Base-by-base conservation (phyloP, 2,797 vertebrate genomes). In the Sebastes cheni region DNA sequence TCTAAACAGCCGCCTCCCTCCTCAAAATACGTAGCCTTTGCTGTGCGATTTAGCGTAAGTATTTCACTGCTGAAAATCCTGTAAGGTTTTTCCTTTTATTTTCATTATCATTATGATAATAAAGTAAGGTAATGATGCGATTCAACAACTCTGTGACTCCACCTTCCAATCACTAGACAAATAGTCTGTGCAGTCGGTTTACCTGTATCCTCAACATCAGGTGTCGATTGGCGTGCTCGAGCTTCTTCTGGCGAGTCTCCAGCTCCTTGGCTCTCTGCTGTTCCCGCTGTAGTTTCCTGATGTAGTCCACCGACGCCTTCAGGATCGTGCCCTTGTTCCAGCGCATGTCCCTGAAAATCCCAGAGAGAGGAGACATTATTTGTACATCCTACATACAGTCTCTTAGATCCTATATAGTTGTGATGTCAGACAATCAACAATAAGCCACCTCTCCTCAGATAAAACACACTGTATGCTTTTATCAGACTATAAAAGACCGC, bases 271-370 rank as follows among this genome's bases (percentile, higher is more conserved):
- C 96, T 16, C 98, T 95, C 55, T 97, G 98, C 85, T 99, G 98
- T 5, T 99, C 98, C 75, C 98, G 89, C 72, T 99, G 98, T 30
- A 99, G 94, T 91, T 98, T 99, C 80, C 97, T 95, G 90, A 99
- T 99, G 83, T 99, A 99, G 90, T 99, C 98, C 90, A 99, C 98
- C 0, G 98, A 99, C 0, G 98, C 98, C 90, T 99, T 99, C 42
- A 99, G 95, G 91, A 99, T 99, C 76, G 98, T 99, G 71, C 98
- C 98, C 93, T 99, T 99, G 93, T 99, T 99, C 98, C 98, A 99
- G 88, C 98, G 97, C 98, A 99, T 99, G 87, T 99, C 98, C 80
- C 98, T 99, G 82, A 78, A 62, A 77, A 70, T 23, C 75, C 50
- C 42, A 46, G 16, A 83, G 59, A 86, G 7, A 77, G 46, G 25